phyloP scores from a whole-genome alignment of 2,797 vertebrate genomes.

The Coranthus polyacanthus region DNA sequence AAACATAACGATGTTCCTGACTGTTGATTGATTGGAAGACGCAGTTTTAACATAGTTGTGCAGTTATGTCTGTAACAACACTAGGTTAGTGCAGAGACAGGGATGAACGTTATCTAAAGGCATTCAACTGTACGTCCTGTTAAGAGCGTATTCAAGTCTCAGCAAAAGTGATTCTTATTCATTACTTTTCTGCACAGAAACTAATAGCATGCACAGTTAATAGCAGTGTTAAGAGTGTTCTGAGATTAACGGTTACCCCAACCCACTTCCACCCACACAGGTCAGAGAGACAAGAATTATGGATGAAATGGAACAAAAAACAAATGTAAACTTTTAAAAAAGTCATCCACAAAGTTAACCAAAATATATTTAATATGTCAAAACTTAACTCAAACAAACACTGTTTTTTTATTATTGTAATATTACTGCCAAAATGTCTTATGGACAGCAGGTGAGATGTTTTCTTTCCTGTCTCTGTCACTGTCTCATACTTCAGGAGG shows the following conservation, averaged over 20 bases:
- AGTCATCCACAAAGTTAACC: too few relatives aligned
- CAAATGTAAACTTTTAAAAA: not conserved
- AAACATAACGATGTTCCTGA: constrained; percentile 5
- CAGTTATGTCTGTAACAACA: not conserved
- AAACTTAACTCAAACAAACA: not conserved
- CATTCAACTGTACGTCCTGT: too few relatives aligned
- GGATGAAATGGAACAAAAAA: too few relatives aligned
- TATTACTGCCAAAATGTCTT: not conserved
- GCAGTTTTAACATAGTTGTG: not conserved
- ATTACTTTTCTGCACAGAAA: too few relatives aligned
- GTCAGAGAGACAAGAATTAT: too few relatives aligned
- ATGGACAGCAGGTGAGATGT: not conserved
- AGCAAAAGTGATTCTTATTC: too few relatives aligned
- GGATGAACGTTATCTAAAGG: not conserved
- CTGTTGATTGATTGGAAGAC: constrained; percentile 13
- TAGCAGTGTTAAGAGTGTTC: too few relatives aligned
- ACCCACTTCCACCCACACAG: too few relatives aligned
- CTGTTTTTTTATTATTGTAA: constrained; percentile 1
- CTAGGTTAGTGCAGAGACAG: not conserved
- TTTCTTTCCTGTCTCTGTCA: constrained; percentile 17
- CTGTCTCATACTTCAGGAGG: constrained; percentile 71
- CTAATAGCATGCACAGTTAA: too few relatives aligned
- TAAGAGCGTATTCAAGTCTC: not conserved
- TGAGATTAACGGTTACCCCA: too few relatives aligned
- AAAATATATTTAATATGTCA: too few relatives aligned